Conservation (phyloP, 2,113 vertebrate species). For the Paralichthys olivaceus region DNA sequence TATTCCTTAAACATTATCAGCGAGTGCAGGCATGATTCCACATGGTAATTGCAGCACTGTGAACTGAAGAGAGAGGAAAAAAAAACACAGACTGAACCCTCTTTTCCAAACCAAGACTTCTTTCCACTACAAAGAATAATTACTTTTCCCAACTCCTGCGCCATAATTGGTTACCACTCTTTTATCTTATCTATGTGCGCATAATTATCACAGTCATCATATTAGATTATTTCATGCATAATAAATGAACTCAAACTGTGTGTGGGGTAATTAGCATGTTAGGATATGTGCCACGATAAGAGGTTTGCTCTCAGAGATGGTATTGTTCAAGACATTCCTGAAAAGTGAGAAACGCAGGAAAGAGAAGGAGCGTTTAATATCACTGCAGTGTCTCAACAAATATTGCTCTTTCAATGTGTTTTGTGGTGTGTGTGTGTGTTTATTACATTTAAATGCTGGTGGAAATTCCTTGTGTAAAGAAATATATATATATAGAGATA, state of each 20-base stretch:
- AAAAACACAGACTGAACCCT: slow-evolving; percentile 22
- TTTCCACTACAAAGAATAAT: slow-evolving; percentile 81
- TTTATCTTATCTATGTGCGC: slow-evolving; percentile 81
- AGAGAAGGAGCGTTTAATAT: slow-evolving; percentile 1
- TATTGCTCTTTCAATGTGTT: not conserved
- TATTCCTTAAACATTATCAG: slow-evolving; percentile 34
- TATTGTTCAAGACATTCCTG: slow-evolving; percentile 65
- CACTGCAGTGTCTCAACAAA: not conserved
- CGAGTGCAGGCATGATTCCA: slow-evolving; percentile 46
- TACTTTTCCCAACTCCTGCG: slow-evolving; percentile 74
- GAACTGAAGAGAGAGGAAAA: slow-evolving; percentile 16
- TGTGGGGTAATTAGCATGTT: slow-evolving; percentile 80
- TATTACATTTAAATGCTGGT: not conserved
- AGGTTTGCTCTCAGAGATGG: slow-evolving; percentile 47
- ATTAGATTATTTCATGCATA: slow-evolving; percentile 83
- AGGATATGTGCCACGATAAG: slow-evolving; percentile 70
- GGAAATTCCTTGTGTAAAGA: not conserved
- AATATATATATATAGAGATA: too few species aligned
- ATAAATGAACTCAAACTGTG: slow-evolving; percentile 82
- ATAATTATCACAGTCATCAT: slow-evolving; percentile 82
- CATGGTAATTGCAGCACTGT: slow-evolving; percentile 57
- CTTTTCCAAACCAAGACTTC: slow-evolving; percentile 56
- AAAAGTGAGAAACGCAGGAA: slow-evolving; percentile 49
- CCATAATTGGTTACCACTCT: slow-evolving; percentile 80
- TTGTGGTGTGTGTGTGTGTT: not conserved